A percentile compares a stretch with the other conserved stretches of the same genome.
phyloP scores from a whole-genome alignment of 2,888 invertebrate species.

The Netelia fuscicornis region DNA sequence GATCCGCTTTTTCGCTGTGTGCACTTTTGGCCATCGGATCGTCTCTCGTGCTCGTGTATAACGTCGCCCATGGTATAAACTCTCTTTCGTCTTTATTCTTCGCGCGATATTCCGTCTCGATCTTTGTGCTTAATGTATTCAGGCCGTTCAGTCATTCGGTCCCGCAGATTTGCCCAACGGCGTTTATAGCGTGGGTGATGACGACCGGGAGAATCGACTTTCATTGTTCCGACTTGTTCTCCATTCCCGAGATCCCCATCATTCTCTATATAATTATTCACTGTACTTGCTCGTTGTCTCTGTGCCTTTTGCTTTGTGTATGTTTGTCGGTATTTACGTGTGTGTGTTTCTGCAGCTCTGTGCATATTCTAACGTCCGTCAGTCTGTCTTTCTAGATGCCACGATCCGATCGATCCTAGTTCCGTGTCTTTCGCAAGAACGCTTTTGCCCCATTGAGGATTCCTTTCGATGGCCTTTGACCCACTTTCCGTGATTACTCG shows the following conservation, averaged over 20 bases:
- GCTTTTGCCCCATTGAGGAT: not conserved
- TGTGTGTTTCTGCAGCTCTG: constrained; percentile 65
- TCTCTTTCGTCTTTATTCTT: constrained; percentile 28
- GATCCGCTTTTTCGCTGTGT: constrained; percentile 51
- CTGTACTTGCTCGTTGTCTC: constrained; percentile 30
- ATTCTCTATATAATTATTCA: constrained; percentile 63
- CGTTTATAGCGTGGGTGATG: constrained; percentile 65
- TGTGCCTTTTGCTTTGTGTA: not conserved
- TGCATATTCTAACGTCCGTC: constrained; percentile 35
- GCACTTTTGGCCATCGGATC: constrained; percentile 38
- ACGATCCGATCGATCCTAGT: constrained; percentile 19
- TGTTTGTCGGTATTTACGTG: constrained; percentile 38
- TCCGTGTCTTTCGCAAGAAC: constrained; percentile 35
- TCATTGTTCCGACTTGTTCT: constrained; percentile 67
- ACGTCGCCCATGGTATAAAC: constrained; percentile 8
- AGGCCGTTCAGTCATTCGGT: constrained; percentile 68
- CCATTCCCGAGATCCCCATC: constrained; percentile 58
- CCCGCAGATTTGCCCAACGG: constrained; percentile 32
- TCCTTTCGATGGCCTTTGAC: not conserved
- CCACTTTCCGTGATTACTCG: not conserved
- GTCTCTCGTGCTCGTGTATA: constrained; percentile 3
- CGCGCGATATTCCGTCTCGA: constrained; percentile 54
- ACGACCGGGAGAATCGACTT: constrained; percentile 66
- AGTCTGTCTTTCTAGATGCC: constrained; percentile 7
- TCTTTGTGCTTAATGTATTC: constrained; percentile 64